These are phyloP conservation scores for Antigone vipio DNA, from an alignment of 2,113 vertebrate genomes.

Conservation along the genomic window DNA sequence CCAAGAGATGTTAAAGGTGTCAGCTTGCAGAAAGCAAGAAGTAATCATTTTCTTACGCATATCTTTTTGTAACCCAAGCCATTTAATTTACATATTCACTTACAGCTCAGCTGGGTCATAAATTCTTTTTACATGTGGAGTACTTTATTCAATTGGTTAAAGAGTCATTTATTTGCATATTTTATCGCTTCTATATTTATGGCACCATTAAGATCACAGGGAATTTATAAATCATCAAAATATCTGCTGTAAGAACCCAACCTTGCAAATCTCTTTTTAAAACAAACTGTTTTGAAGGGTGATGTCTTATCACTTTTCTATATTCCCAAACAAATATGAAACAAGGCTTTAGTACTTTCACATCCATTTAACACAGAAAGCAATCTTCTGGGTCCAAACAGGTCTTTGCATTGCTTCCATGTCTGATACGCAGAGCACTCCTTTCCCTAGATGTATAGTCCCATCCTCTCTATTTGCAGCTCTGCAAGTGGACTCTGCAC, in stretches of 20 bases:
- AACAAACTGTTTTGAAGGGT: background rate
- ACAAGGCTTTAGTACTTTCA: background rate
- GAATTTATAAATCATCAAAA: background rate
- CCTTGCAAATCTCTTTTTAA: background rate
- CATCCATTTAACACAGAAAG: background rate
- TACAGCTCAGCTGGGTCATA: background rate
- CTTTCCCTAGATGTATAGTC: background rate
- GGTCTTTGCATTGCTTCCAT: accelerated
- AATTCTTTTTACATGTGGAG: background rate
- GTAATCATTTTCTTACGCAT: background rate
- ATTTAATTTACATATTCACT: slow-evolving; percentile 30
- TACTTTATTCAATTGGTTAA: background rate
- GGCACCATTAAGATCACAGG: background rate
- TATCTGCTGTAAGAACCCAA: background rate
- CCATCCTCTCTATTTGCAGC: background rate
- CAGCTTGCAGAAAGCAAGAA: background rate
- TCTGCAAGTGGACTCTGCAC: background rate
- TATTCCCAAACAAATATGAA: background rate
- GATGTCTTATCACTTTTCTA: background rate
- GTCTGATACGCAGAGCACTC: background rate
- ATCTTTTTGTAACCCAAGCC: background rate
- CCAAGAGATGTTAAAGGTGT: background rate
- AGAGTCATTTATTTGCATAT: background rate
- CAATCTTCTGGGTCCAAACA: background rate
- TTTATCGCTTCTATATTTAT: slow-evolving; percentile 10